Base-by-base conservation (phyloP, 2,797 vertebrate species). In the Chrysolophus pictus region DNA sequence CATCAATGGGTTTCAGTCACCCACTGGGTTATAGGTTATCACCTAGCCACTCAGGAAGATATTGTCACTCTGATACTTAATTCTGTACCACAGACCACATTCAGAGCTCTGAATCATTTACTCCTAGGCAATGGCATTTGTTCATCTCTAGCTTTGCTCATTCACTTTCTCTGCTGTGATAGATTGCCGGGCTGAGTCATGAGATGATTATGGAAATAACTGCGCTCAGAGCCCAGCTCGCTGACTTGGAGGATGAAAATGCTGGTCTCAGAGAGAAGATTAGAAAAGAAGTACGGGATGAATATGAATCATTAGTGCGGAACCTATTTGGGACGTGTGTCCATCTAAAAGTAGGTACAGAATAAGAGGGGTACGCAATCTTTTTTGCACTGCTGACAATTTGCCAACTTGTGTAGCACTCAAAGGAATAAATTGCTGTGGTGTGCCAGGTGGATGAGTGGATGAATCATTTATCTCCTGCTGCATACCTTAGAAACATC, bases 161-260 rank as follows among this genome's bases (percentile, higher is more conserved):
- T 79, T 81, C 77, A 37, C 31, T 94, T 88, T 89, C 84, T 84
- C 60, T 87, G 84, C 75, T 73, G 41, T 53, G 26, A 51, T 87
- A 98, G 98, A 87, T 94, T 87, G 94, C 96, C 3, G 97, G 94
- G 18, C 90, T 91, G 18, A 98, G 98, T 86, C 97, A 97, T 13
- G 91, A 96, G 63, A 94, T 98, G 96, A 97, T 98, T 95, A 56
- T 97, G 96, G 97, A 98, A 96, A 96, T 98, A 95, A 98, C 97
- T 2, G 97, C 94, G 19, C 97, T 98, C 77, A 97, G 97, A 97
- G 89, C 97, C 39, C 90, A 59, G 67, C 92, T 98, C 5, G 17
- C 76, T 31, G 95, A 97, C 14, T 90, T 97, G 84, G 96, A 98
- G 79, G 97, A 98, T 68, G 96, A 98, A 92, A 97, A 91, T 51